Evolutionary conservation across 2,113 vertebrate species (phyloP), one percentile per base, ranked within the genome.

Genomic region (Loxodonta africana): DNA sequence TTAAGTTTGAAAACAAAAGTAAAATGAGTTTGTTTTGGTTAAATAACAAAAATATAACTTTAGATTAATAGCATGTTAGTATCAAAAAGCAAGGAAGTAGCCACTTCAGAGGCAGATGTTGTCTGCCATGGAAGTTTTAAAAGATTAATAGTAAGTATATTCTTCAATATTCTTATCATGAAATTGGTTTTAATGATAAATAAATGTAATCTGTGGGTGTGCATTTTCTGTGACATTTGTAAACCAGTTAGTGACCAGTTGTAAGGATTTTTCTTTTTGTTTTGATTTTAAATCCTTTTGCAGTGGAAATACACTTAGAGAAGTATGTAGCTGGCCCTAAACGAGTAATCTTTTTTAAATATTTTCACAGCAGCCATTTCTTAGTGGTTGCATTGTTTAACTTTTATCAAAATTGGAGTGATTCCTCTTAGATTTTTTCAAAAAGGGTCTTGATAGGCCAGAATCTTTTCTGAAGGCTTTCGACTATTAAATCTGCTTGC

Each of bases 131-230:
- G 78, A 76, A 60, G 96, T 95, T 97, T 94, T 53, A 86, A 94
- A 93, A 96, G 95, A 88, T 92, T 93, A 90, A 88, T 97, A 96
- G 96, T 97, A 98, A 98, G 96, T 98, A 98, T 97, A n/a, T 73
- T 69, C 28, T 93, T 60, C 60, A 97, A 5, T 92, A 74, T 94
- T 83, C 33, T 95, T 95, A 60, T 77, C 37, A 62, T 53, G 60
- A 94, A 82, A 77, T 88, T 92, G 46, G 37, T 88, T 83, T 94
- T 90, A 94, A 81, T 87, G 88, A 88, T 71, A 95, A 87, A 12
- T 20, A 53, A 84, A 78, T 90, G 46, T 90, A 93, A 46, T 88
- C 9, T 41, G 11, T 41, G 81, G 46, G 23, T 81, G 14, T 96
- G 14, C n/a, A 78, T 94, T 96, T 96, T 96, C 78, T 81, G 6